phyloP scores from a whole-genome alignment of 2,113 vertebrate genomes.

The Centropus bengalensis region DNA sequence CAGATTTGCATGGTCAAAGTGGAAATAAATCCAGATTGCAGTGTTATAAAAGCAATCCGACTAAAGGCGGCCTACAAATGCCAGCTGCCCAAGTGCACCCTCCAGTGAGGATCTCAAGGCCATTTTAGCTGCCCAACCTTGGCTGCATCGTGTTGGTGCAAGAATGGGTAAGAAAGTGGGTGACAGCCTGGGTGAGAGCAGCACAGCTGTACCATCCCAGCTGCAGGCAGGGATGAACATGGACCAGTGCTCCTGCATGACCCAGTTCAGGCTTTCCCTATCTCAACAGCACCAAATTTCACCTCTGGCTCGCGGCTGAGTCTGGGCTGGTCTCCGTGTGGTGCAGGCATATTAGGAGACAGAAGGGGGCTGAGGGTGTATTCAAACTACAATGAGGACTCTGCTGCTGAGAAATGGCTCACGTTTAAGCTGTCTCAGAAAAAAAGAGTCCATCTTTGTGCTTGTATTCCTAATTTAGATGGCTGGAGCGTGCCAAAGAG shows the following conservation, averaged over 20 bases:
- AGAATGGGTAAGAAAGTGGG: background rate
- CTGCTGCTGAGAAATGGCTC: background rate
- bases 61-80: background rate
- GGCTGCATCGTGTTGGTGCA: background rate
- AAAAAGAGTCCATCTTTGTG: background rate
- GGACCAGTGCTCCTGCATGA: rapidly evolving
- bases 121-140: background rate
- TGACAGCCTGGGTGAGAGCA: background rate
- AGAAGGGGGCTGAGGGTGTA: background rate
- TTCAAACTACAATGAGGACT: background rate
- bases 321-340: background rate
- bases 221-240: background rate
- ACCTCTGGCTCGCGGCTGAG: background rate
- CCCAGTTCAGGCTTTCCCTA: background rate
- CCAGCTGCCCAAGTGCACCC: background rate
- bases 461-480: background rate
- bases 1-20: background rate
- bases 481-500: background rate
- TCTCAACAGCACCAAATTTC: background rate
- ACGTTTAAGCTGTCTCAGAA: background rate
- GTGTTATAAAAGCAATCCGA: background rate
- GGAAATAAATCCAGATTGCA: background rate
- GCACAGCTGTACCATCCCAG: background rate
- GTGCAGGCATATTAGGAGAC: background rate
- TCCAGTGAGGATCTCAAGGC: background rate